A percentile compares a stretch with the other conserved stretches of the same genome.
phyloP scores from a whole-genome alignment of 2,797 vertebrate species.

The Atherinosoma microstoma region DNA sequence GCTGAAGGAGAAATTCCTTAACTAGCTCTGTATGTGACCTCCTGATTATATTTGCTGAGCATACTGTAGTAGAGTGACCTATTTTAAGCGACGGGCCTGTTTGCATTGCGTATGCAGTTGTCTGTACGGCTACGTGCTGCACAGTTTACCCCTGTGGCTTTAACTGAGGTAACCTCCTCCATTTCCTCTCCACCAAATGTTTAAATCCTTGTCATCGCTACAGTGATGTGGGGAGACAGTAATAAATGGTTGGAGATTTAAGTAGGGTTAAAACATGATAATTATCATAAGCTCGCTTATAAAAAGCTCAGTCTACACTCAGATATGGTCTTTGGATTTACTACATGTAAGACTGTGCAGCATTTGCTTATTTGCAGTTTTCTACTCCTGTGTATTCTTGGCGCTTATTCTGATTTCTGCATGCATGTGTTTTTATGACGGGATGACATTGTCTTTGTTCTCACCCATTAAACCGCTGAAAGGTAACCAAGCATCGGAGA shows the following conservation, averaged over 20 bases:
- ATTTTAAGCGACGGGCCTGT: conserved; percentile 42
- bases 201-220: conserved; percentile 4
- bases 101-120: conserved; percentile 42
- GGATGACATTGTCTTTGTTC: conserved; percentile 37
- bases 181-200: conserved; percentile 46
- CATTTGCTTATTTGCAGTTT: neutral
- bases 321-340: conserved; percentile 20
- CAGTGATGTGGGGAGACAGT: neutral
- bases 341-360: neutral
- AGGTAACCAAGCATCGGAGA: conserved; percentile 11
- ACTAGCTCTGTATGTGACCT: neutral
- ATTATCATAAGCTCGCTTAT: conserved; percentile 28
- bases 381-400: conserved; percentile 1
- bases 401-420: neutral
- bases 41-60: conserved; percentile 17
- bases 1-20: neutral
- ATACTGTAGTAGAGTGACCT: conserved; percentile 46
- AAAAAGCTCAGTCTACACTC: conserved; percentile 5
- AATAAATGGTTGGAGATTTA: neutral
- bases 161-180: conserved; percentile 19
- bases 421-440: conserved; percentile 1
- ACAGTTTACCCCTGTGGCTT: conserved; percentile 27
- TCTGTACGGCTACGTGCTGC: conserved; percentile 1
- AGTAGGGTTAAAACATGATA: conserved; percentile 13
- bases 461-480: conserved; percentile 49